Evolutionary conservation across 2,113 vertebrate genomes (phyloP).

Genomic region (Collichthys lucidus): DNA sequence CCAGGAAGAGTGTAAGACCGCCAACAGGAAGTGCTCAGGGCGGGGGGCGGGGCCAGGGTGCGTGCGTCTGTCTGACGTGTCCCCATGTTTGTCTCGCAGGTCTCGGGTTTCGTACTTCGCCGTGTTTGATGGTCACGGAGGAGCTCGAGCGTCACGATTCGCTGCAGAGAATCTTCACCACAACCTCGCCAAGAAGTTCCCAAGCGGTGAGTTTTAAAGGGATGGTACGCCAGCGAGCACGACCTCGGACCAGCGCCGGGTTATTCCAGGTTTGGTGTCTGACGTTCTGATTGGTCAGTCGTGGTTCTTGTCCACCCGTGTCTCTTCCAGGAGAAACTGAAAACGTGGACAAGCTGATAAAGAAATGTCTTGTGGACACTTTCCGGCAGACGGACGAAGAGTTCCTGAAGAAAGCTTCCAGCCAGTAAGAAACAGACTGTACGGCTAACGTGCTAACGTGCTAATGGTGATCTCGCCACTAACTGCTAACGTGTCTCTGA

Average conservation of each 20-base stretch:
- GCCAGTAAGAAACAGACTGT: constrained; percentile 86
- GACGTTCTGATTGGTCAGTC: too few relatives aligned
- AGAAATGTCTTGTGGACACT: constrained; percentile 92
- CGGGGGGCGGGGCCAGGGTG: background rate
- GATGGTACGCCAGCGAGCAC: background rate
- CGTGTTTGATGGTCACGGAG: constrained; percentile 96
- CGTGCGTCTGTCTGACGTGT: background rate
- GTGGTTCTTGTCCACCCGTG: too few relatives aligned
- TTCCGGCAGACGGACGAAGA: constrained; percentile 97
- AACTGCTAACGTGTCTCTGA: too few relatives aligned
- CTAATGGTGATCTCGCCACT: too few relatives aligned
- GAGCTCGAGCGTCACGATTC: constrained; percentile 91
- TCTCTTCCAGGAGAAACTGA: constrained; percentile 86
- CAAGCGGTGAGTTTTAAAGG: constrained; percentile 85
- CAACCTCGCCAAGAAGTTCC: constrained; percentile 91
- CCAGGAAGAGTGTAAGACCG: constrained; percentile 90
- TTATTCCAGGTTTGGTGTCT: too few relatives aligned
- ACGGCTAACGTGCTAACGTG: too few relatives aligned
- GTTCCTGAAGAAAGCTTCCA: constrained; percentile 95
- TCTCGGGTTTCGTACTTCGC: constrained; percentile 91
- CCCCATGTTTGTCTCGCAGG: constrained; percentile 71
- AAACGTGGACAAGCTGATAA: constrained; percentile 92
- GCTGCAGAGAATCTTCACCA: constrained; percentile 94
- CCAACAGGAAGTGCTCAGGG: background rate
- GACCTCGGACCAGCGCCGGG: too few relatives aligned